Base-by-base conservation (phyloP, 2,113 vertebrate species). In the Chunga burmeisteri region DNA sequence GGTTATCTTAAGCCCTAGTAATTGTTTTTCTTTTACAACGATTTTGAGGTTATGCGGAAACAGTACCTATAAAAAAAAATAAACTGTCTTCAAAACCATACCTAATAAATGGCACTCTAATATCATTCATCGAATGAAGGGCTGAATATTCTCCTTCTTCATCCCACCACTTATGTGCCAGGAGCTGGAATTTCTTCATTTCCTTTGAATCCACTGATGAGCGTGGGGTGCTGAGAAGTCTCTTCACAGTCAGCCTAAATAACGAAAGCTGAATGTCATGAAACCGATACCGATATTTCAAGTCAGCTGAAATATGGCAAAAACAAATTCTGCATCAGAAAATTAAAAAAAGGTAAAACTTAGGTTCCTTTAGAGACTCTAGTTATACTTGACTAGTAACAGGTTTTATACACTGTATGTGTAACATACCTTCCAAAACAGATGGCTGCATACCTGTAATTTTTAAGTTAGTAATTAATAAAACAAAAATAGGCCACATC, bases 21-120 rank as follows among this genome's bases (percentile, higher is more conserved):
- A 81, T 2, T 30, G 14, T 7, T 44, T 68, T 52, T 71, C 30
- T 73, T 80, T 32, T 13, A 42, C 10, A 17, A 2, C 36, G 32
- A 80, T 86, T 91, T 42, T 63, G 62, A 92, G 52, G 42, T 55
- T 73, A 49, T 15, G 29, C 22, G 72, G 36, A 79, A 87, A 49
- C 1, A 94, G 10, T 10, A 56, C 5, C 11, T 16, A 13, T 19
- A 50, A 3, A 36, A 82, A 38, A 85, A 72, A 75, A 81, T 83
- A 68, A 47, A 11, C 23, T 27, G 23, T 84, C 75, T 94, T 67
- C 72, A 66, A 77, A 96, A 27, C 18, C 9, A 52, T 96, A 99
- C 99, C 99, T 98, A 97, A 99, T 98, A 94, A 99, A 99, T 27
- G 99, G 99, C 73, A 99, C 99, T 96, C 99, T 98, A 52, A 99